Evolutionary conservation across 2,797 vertebrate genomes (phyloP), one percentile per base, ranked within the genome.

Genomic region (Mus spretus): DNA sequence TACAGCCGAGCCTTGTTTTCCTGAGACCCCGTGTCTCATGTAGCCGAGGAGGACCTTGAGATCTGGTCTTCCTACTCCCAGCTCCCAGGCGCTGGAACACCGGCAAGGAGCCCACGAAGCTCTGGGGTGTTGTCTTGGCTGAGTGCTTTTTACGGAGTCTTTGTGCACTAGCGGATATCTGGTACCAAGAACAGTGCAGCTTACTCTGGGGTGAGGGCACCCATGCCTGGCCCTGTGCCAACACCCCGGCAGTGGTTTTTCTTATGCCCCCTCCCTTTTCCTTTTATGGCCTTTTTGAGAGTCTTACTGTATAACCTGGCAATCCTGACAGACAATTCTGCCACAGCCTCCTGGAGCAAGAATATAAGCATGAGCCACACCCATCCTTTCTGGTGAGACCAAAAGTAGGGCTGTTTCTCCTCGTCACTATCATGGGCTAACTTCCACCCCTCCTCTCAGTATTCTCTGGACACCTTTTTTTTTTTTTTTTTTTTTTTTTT

Each of bases 341-440:
- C 31, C 63, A 50, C 44, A 85, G 83, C 86, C 17, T 79, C 61
- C 3, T 91, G 89, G 77, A 78, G 31, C 77, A 6, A 31, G 19
- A 79, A 37, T 53, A 53, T 19, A 12, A 63, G 40, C 31, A 12
- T n/a, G 74, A 65, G 75, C 34, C 44, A 65, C 75, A 50, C 92
- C 67, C 28, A 7, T 55, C 89, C 82, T 93, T 89, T 79, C 22
- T 77, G 44, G 44, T 61, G 86, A 44, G 95, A 97, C 96, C 96
- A 97, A 97, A 96, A 96, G 8, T n/a, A 63, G 55, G 17, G n/a
- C 37, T 19, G 78, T 82, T 89, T 72, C 40, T 80, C 14, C n/a
- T 14, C 26, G 1, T 96, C 40, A 63, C 31, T 93, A 61, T 47
- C 55, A 53, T 15, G 20, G 34, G n/a, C 44, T 83, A 83, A 37